Percentiles rank a stretch among this genome's conserved stretches.
Evolutionary conservation across 2,888 invertebrate genomes (phyloP).

Genomic region (Crematogaster levior): DNA sequence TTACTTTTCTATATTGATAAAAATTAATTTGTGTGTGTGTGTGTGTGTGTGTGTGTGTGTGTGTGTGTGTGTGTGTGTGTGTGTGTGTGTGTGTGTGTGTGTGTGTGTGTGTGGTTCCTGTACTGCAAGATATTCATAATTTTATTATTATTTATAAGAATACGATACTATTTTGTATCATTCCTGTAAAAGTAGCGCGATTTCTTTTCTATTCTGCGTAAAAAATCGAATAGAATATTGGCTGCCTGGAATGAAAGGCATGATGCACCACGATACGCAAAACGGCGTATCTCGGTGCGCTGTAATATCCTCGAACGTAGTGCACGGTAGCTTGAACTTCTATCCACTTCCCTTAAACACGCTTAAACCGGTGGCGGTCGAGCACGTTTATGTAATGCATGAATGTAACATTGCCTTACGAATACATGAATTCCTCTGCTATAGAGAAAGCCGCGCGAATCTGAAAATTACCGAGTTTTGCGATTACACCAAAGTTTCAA

Average conservation of each 20-base stretch:
- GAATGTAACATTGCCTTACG: constrained; percentile 42
- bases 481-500: constrained; percentile 9
- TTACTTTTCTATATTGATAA: neutral
- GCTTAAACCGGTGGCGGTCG: constrained; percentile 34
- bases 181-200: neutral
- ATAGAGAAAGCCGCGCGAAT: neutral
- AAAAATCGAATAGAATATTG: constrained; percentile 24
- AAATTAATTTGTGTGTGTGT: neutral
- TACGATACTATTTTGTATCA: neutral
- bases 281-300: constrained; percentile 7
- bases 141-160: neutral
- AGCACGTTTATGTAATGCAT: constrained; percentile 42
- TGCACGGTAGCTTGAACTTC: constrained; percentile 15
- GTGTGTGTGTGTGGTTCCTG: too few relatives aligned
- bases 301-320: constrained; percentile 32
- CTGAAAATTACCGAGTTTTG: constrained; percentile 29
- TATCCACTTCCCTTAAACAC: constrained; percentile 39
- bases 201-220: neutral
- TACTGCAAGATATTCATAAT: neutral
- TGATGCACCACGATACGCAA: constrained; percentile 4
- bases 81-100: too few relatives aligned
- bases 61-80: too few relatives aligned
- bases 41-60: too few relatives aligned
- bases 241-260: constrained; percentile 1
- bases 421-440: constrained; percentile 38